Base-by-base conservation (phyloP, 2,888 invertebrate genomes). In the Drosophila prostipennis region DNA sequence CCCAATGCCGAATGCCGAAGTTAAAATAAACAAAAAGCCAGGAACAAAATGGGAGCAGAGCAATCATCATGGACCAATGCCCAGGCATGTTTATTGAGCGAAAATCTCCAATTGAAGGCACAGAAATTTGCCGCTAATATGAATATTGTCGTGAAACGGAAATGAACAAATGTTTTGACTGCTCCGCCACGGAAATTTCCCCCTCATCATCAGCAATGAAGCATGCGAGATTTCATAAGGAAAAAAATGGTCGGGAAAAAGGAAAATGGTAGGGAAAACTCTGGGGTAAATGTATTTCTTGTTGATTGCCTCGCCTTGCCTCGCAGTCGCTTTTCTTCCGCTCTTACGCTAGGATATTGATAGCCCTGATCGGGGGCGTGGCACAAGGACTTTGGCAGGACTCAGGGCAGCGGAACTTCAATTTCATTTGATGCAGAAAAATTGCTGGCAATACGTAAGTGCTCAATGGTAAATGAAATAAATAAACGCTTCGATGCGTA, bases 371-470 rank as follows among this genome's bases (percentile, higher is more conserved):
- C 42, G 48, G 13, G 40, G 13, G 40, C 43, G 32, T 32, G 46
- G 23, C 23, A 8, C 23, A 8, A 10, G 29, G 13, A 26, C 10
- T 7, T 7, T 13, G 68, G 57, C 75, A 64, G 63, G 49, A 68
- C 51, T 37, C 51, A 59, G 64, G 43, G 45, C 64, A 49, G 70
- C 76, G 53, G 59, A 79, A 76, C 82, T 84, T 84, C 82, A 82
- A 86, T 85, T 84, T 76, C 86, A 85, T 79, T 78, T 80, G 86
- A 86, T 84, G 86, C 85, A 86, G 84, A 86, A 85, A 86, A 84
- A 82, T 85, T 78, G 79, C 77, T 76, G 65, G 70, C 86, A 85
- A 86, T 86, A 75, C 80, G 85, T 85, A 85, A 84, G 80, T 80
- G 82, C 85, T 80, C 79, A 72, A 83, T 85, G 83, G 80, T 65